These are phyloP conservation scores for Notothenia coriiceps DNA, from an alignment of 2,113 vertebrate genomes.

Conservation along the genomic window DNA sequence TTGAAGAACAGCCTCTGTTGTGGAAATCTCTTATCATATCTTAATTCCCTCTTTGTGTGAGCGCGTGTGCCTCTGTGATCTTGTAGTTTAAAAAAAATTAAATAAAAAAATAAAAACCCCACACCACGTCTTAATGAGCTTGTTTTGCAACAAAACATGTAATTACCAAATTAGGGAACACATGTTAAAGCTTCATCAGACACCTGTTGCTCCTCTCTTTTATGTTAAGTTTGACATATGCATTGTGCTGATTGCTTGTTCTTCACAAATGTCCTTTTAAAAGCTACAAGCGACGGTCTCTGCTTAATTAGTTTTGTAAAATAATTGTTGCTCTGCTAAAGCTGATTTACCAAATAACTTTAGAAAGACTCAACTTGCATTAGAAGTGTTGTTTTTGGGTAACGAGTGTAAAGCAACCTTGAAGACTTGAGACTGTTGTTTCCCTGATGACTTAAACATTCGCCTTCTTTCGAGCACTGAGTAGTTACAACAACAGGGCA, in stretches of 20 bases:
- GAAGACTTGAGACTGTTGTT: conserved; percentile 39
- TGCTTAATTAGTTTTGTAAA: conserved; percentile 15
- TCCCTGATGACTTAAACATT: conserved; percentile 73
- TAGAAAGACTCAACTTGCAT: conserved; percentile 52
- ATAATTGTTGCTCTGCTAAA: conserved; percentile 30
- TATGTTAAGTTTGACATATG: background rate
- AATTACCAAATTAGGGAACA: background rate
- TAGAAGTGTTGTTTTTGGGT: conserved; percentile 69
- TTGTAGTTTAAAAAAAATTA: too few relatives aligned
- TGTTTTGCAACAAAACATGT: background rate
- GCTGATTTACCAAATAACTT: conserved; percentile 57
- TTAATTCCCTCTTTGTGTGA: conserved; percentile 74
- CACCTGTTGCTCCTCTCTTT: conserved; percentile 51
- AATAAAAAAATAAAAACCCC: too few relatives aligned
- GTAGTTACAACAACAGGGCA: conserved; percentile 56
- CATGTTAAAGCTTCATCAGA: background rate
- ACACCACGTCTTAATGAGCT: conserved; percentile 9
- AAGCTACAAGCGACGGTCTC: conserved; percentile 41
- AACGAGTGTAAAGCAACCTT: conserved; percentile 55
- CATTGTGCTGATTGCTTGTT: background rate
- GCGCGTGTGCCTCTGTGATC: conserved; percentile 59
- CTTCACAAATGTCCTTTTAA: conserved; percentile 20
- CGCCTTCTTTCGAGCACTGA: conserved; percentile 44
- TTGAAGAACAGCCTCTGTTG: conserved; percentile 77
- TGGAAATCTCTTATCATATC: conserved; percentile 81